A percentile compares a stretch with the other conserved stretches of the same genome.
phyloP scores from a whole-genome alignment of 2,888 invertebrate genomes.

The Congeria kusceri region DNA sequence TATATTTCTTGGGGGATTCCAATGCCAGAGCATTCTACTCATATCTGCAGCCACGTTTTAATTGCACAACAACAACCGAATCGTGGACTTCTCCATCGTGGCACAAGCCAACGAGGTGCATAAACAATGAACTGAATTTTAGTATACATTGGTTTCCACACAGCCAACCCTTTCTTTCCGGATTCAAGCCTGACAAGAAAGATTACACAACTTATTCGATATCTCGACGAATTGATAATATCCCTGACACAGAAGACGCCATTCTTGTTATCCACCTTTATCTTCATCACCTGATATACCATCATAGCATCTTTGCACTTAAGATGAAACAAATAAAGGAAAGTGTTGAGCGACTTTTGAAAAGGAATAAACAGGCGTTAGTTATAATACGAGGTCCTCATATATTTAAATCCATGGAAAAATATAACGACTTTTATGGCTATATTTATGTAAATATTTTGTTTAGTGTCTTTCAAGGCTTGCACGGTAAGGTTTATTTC shows the following conservation, averaged over 20 bases:
- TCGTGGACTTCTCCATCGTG: neutral
- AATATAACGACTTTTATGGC: neutral
- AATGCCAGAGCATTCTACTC: neutral
- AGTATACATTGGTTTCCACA: neutral
- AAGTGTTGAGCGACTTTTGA: neutral
- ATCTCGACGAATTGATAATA: neutral
- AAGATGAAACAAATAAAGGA: neutral
- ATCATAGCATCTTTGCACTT: neutral
- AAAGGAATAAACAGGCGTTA: neutral
- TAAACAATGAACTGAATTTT: neutral
- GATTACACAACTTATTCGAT: neutral
- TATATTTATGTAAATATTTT: neutral
- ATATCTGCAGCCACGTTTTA: neutral
- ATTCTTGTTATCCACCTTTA: neutral
- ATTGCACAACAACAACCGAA: neutral
- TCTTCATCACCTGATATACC: neutral
- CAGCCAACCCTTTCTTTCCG: neutral
- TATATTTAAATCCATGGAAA: neutral
- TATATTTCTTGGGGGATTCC: neutral
- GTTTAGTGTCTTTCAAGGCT: neutral
- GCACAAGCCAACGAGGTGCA: neutral
- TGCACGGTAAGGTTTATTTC: neutral
- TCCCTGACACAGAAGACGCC: neutral
- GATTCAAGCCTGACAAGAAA: neutral
- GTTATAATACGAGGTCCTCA: neutral